Conservation (phyloP, 2,113 vertebrate genomes). For the Uropsilus gracilis region DNA sequence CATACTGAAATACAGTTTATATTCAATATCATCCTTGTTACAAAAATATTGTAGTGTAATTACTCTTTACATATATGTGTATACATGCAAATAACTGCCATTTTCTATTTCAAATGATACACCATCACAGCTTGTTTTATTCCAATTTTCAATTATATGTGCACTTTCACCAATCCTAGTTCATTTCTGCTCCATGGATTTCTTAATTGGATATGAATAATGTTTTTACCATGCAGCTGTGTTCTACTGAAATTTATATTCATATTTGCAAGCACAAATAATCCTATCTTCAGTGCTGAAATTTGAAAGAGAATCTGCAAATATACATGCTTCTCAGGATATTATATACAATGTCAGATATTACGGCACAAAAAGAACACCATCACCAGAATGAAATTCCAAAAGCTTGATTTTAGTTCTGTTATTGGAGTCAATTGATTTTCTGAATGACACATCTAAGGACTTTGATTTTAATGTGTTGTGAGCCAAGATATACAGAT, state of each 20-base stretch:
- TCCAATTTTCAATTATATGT: constrained; percentile 28
- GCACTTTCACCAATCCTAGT: constrained; percentile 6
- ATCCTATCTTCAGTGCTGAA: background rate
- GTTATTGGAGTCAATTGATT: background rate
- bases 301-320: background rate
- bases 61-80: background rate
- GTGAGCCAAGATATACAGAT: background rate
- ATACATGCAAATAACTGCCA: background rate
- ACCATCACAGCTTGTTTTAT: background rate
- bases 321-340: background rate
- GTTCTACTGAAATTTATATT: background rate
- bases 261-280: background rate
- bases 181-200: constrained; percentile 57
- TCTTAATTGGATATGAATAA: constrained; percentile 54
- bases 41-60: background rate
- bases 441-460: background rate
- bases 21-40: background rate
- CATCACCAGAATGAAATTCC: background rate
- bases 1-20: background rate
- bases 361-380: background rate
- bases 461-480: background rate
- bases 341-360: background rate
- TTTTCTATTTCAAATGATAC: background rate
- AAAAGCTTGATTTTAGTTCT: background rate
- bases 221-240: background rate